These are phyloP conservation scores for Vespertilio murinus DNA, from an alignment of 2,797 vertebrate species.

Conservation along the genomic window DNA sequence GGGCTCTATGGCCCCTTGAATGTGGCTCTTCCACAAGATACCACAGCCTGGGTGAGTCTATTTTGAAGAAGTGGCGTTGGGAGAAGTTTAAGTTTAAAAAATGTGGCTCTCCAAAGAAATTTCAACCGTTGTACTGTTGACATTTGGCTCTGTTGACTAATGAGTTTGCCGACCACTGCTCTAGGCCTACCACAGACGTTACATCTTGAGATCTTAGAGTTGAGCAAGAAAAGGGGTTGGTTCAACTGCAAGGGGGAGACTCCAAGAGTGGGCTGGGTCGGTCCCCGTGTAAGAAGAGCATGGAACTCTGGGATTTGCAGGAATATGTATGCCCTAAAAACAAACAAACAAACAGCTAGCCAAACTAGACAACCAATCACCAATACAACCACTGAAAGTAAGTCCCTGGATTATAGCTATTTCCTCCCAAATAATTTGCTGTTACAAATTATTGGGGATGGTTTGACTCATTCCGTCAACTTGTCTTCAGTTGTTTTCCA, in stretches of 20 bases:
- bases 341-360: background rate
- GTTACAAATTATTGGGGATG: background rate
- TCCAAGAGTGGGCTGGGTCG: background rate
- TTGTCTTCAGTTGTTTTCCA: conserved; percentile 51
- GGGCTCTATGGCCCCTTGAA: too few relatives aligned
- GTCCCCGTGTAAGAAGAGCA: background rate
- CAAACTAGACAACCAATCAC: background rate
- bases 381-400: background rate
- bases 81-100: too few relatives aligned
- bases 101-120: too few relatives aligned
- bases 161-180: background rate
- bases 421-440: background rate
- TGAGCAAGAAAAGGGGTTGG: background rate
- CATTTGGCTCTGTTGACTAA: too few relatives aligned
- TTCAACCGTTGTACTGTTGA: too few relatives aligned
- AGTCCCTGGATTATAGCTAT: background rate
- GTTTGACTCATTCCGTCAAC: conserved; percentile 39
- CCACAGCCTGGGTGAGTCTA: too few relatives aligned
- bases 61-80: too few relatives aligned
- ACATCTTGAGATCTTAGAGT: background rate
- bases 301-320: background rate
- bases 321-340: background rate
- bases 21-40: too few relatives aligned
- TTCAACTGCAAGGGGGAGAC: background rate
- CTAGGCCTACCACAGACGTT: fast-evolving